A percentile compares a stretch with the other conserved stretches of the same genome.
phyloP scores from a whole-genome alignment of 2,113 vertebrate species.

The Actenoides hombroni region DNA sequence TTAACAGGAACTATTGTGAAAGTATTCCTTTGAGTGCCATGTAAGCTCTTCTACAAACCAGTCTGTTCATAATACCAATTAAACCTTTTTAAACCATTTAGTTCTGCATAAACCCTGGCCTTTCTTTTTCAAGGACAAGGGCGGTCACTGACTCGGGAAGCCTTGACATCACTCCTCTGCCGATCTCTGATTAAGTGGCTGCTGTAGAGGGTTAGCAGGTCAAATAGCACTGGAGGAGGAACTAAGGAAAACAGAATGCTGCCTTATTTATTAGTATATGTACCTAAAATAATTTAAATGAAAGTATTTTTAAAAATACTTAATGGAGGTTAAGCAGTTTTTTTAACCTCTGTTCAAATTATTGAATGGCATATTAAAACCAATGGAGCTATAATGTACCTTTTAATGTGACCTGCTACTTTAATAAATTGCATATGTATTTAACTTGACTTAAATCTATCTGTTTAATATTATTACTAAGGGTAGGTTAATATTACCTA shows the following conservation, averaged over 20 bases:
- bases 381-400: constrained; percentile 76
- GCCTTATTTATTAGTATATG: constrained; percentile 74
- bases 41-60: constrained; percentile 15
- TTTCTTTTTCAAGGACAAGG: constrained; percentile 77
- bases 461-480: constrained; percentile 70
- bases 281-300: constrained; percentile 80
- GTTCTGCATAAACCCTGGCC: constrained; percentile 67
- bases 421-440: constrained; percentile 80
- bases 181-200: constrained; percentile 75
- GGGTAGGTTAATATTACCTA: constrained; percentile 71
- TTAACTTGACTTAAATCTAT: constrained; percentile 78
- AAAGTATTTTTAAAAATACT: constrained; percentile 80
- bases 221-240: constrained; percentile 61
- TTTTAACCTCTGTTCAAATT: constrained; percentile 82
- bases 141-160: constrained; percentile 61
- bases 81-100: constrained; percentile 69
- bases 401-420: constrained; percentile 76
- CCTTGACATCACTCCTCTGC: constrained; percentile 63
- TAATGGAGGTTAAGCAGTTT: constrained; percentile 82
- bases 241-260: constrained; percentile 55
- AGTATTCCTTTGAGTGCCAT: constrained; percentile 31
- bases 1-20: neutral
- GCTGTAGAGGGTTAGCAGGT: constrained; percentile 65
- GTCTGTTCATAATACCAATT: constrained; percentile 68
- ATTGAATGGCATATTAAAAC: constrained; percentile 82